Evolutionary conservation across 1,140 invertebrate genomes (phyloP).

Genomic region (Adoxophyes honmai): DNA sequence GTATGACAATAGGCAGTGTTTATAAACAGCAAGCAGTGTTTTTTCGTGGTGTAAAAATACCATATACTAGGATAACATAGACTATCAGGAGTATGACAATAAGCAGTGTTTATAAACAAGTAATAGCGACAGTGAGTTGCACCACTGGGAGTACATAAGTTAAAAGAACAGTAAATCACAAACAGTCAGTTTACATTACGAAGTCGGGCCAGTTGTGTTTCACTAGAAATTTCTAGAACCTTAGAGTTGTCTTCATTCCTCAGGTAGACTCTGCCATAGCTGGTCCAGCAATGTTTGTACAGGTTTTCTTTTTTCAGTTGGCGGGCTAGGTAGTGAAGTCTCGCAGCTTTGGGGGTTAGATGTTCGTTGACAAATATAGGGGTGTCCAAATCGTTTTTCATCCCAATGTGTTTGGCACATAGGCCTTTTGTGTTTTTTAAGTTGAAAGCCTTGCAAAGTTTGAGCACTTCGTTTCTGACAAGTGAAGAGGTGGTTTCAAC

Average conservation of each 20-base stretch:
- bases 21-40: no score
- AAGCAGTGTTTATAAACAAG: not conserved
- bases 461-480: not conserved
- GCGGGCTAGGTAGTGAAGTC: slow-evolving; percentile 24
- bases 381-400: not conserved
- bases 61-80: no score
- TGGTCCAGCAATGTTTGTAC: slow-evolving; percentile 28
- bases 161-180: not conserved
- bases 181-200: not conserved
- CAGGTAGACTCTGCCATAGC: slow-evolving; percentile 26
- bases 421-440: not conserved
- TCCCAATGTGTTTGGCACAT: not conserved
- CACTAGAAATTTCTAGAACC: slow-evolving; percentile 16
- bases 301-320: slow-evolving; percentile 19
- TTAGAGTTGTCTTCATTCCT: slow-evolving; percentile 16
- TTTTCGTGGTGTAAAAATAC: no score
- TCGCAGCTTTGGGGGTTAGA: slow-evolving; percentile 13
- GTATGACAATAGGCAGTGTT: no score
- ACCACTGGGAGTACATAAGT: not conserved
- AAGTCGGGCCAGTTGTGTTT: slow-evolving; percentile 14
- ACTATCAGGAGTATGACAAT: not conserved
- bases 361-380: slow-evolving; percentile 24
- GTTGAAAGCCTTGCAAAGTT: not conserved
- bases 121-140: not conserved
- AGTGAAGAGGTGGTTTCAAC: not conserved